Evolutionary conservation across 2,888 invertebrate species (phyloP).

Genomic region (Lasiommata megera): DNA sequence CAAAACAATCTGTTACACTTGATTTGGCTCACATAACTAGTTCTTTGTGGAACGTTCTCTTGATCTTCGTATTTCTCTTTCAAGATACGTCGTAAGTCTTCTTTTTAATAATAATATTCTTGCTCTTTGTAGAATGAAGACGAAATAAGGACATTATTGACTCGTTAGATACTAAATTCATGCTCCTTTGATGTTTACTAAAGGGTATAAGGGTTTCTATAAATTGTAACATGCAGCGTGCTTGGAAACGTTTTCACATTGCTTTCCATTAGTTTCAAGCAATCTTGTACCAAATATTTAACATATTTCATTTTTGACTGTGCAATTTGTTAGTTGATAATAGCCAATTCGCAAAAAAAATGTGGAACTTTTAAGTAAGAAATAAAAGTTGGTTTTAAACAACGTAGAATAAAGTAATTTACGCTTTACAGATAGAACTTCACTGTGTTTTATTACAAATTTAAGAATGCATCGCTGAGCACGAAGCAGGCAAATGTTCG

Average conservation of each 20-base stretch:
- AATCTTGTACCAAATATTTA: too few relatives aligned
- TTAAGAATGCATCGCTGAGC: constrained; percentile 6
- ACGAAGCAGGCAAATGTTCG: constrained; percentile 3
- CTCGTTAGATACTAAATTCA: constrained; percentile 16
- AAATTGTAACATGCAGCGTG: constrained; percentile 57
- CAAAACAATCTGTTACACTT: constrained; percentile 20
- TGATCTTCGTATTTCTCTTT: constrained; percentile 10
- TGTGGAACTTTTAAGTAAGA: too few relatives aligned
- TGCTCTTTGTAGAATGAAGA: constrained; percentile 7
- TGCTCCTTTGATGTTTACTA: constrained; percentile 12
- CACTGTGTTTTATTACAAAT: constrained; percentile 4
- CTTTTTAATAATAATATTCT: constrained; percentile 13
- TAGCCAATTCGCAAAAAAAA: too few relatives aligned
- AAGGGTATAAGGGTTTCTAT: constrained; percentile 13
- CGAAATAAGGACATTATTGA: constrained; percentile 9
- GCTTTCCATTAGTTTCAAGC: constrained; percentile 46
- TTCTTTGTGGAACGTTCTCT: constrained; percentile 19
- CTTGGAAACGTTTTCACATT: constrained; percentile 51
- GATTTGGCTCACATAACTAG: constrained; percentile 19
- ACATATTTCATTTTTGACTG: too few relatives aligned
- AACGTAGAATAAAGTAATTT: background rate
- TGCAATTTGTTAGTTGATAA: too few relatives aligned
- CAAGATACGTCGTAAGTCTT: constrained; percentile 7
- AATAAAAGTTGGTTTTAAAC: too few relatives aligned
- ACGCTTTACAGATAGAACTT: constrained; percentile 3